Evolutionary conservation across 2,888 invertebrate species (phyloP), one percentile per base, ranked within the genome.

Genomic region (Actias luna): DNA sequence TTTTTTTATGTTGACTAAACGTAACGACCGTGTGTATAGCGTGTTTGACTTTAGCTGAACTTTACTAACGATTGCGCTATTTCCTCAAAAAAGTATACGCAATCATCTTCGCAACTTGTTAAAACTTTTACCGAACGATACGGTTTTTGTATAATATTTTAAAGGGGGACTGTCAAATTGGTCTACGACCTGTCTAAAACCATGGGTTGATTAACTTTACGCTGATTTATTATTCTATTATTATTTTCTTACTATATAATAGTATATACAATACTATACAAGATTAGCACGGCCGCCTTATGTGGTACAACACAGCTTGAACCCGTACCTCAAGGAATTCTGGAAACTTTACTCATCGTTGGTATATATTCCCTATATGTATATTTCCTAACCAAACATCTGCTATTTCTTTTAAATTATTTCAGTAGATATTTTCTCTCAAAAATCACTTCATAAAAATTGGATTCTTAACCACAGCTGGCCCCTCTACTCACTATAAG

Each of bases 81-180:
- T 78, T 73, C 71, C 69, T 69, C 65, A 62, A 68, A n/a, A n/a
- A 66, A 68, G 70, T 70, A 67, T 71, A 71, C 71, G 71, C 72
- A 73, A 79, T 76, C 75, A 76, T 78, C 75, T 74, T 69, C 72
- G 69, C 71, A 70, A 73, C 71, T 67, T 75, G 75, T 77, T 76
- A 69, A 75, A 77, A 79, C 72, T 78, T 76, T 65, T 58, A 42
- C 52, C 62, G 71, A 72, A 71, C 69, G 72, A 77, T 75, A 68
- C 69, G 74, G 71, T 73, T 75, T 72, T 71, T 73, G 75, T 75
- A 71, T 50, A 69, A 65, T 63, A 60, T 64, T 63, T 59, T 29
- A 62, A 35, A 25, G 29, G n/a, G 29, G 29, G 16, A 29, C 55
- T 16, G 1, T 25, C 5, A 55, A 29, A n/a, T 55, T 55, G 18